Conservation (phyloP, 2,113 vertebrate species). For the Anhinga rufa region DNA sequence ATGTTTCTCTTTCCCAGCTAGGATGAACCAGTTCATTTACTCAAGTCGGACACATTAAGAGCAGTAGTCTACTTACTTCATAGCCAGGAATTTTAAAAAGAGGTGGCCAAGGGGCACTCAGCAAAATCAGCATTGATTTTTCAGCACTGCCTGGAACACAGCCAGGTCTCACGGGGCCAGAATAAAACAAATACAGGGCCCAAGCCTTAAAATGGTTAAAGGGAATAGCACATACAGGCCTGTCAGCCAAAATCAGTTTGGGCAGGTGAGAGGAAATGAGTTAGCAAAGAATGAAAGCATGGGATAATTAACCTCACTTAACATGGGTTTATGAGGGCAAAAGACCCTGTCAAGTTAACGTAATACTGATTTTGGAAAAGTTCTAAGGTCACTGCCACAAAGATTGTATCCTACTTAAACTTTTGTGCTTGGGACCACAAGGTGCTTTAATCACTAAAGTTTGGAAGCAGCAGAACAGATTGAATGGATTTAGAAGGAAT, state of each 20-base stretch:
- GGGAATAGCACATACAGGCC: neutral
- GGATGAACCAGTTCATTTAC: slow-evolving; percentile 34
- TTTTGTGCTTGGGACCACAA: neutral
- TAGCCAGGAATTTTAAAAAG: slow-evolving; percentile 17
- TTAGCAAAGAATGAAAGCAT: neutral
- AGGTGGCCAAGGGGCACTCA: neutral
- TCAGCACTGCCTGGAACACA: neutral
- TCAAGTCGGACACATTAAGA: neutral
- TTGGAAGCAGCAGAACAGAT: neutral
- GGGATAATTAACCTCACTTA: slow-evolving; percentile 28
- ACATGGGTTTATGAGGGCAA: neutral
- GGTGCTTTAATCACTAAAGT: neutral
- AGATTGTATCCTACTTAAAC: neutral
- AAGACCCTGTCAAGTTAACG: neutral
- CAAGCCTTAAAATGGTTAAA: neutral
- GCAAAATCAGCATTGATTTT: slow-evolving; percentile 49
- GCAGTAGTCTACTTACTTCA: neutral
- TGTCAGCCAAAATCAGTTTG: neutral
- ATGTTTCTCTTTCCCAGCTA: neutral
- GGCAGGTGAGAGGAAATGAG: neutral
- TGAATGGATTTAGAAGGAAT: neutral
- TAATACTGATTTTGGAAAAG: neutral
- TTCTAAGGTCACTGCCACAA: neutral
- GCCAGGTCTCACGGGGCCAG: neutral
- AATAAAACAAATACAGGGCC: neutral